phyloP scores from a whole-genome alignment of 2,113 vertebrate species.

The Oncorhynchus kisutch region DNA sequence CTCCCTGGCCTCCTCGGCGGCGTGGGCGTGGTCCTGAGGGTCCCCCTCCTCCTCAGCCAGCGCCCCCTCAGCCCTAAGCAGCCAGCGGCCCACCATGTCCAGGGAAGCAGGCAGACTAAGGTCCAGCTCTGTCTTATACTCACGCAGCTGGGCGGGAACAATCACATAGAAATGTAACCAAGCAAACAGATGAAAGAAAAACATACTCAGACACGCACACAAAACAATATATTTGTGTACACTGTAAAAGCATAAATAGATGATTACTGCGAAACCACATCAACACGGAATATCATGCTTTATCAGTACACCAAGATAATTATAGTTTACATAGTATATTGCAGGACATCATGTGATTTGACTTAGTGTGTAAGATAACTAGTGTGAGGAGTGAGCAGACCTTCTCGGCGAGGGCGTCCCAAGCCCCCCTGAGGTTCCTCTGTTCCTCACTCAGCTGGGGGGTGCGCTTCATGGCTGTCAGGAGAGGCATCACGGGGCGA shows the following conservation, averaged over 20 bases:
- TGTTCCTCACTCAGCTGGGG: conserved; percentile 71
- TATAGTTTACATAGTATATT: neutral
- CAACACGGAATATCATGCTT: too few species aligned
- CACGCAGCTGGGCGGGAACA: conserved; percentile 71
- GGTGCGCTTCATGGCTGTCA: conserved; percentile 72
- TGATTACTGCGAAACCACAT: too few species aligned
- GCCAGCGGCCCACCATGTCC: conserved; percentile 77
- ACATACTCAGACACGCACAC: conserved; percentile 1
- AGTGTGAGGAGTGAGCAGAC: conserved; percentile 54
- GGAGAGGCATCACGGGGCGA: conserved; percentile 74
- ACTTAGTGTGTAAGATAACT: too few species aligned
- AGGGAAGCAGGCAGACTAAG: conserved; percentile 78
- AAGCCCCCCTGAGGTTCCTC: conserved; percentile 71
- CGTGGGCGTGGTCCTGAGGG: conserved; percentile 69
- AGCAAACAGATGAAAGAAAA: neutral
- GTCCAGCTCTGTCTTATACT: conserved; percentile 80
- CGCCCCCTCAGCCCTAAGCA: conserved; percentile 78
- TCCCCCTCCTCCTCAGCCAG: conserved; percentile 73
- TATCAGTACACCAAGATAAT: too few species aligned
- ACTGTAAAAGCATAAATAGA: too few species aligned
- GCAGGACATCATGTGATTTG: too few species aligned
- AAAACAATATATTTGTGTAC: neutral
- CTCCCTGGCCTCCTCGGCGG: conserved; percentile 71
- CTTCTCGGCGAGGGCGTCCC: conserved; percentile 80
- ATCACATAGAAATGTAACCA: neutral